Evolutionary conservation across 2,888 invertebrate genomes (phyloP), one percentile per base, ranked within the genome.

Genomic region (Escarpia spicata): DNA sequence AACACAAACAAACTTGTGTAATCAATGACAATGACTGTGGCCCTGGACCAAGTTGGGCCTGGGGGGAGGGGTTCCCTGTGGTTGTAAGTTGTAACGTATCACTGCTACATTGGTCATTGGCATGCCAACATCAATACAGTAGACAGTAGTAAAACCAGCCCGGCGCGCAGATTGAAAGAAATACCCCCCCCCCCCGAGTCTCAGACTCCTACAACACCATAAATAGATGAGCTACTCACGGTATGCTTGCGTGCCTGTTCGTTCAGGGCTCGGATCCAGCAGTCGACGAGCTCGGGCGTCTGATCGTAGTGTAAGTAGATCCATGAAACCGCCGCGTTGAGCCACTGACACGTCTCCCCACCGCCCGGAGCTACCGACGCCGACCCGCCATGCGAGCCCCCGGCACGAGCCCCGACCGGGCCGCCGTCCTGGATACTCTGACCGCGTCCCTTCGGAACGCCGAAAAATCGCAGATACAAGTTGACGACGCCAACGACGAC

Each of bases 201-300:
- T 52, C 9, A 52, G 52, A 52, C 52, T 52, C 75, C 6, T 15
- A 4, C 75, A 75, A 75, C 75, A 75, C 75, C 75, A 75, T 75
- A 75, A 75, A 75, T 75, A 75, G 75, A 19, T 26, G 19, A 19
- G n/a, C 75, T 31, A 93, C 93, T 93, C 90, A 94, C 94, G 91
- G 92, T 43, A 43, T 93, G 95, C 94, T 96, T 96, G 92, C 95
- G 95, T 37, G 96, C 96, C 90, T 96, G 96, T 31, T 96, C 96
- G 94, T 97, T 97, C 58, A 97, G 94, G 26, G 96, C 95, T 93
- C 95, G 95, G 44, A 97, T 95, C 97, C 97, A 97, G 89, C 96
- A 95, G 92, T 96, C 96, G 52, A 96, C 94, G 93, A 96, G 95
- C 91, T 95, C 95, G 31, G 96, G 96, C 45, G 95, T 95, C 89